Percentiles rank a stretch among this genome's conserved stretches.
These are phyloP conservation scores for Cossypha heuglini DNA, from an alignment of 2,797 vertebrate genomes.

Conservation along the genomic window DNA sequence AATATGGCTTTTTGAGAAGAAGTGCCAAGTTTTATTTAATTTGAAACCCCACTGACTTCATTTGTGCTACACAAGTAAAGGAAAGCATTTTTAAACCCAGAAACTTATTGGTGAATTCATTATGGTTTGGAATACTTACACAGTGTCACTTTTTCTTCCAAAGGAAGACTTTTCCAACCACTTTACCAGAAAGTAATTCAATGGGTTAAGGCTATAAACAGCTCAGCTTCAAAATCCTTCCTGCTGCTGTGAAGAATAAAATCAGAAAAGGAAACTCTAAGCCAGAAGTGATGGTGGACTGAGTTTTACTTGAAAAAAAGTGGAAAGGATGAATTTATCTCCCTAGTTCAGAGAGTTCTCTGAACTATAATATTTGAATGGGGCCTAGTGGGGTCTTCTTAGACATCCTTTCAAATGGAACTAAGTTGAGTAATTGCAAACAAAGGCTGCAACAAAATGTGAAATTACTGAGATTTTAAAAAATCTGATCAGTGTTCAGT, in stretches of 20 bases:
- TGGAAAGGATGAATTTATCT: not conserved
- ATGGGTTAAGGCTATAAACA: constrained; percentile 21
- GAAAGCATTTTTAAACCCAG: constrained; percentile 35
- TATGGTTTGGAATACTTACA: not conserved
- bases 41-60: constrained; percentile 52
- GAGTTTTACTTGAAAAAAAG: not conserved
- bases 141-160: constrained; percentile 5
- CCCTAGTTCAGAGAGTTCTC: not conserved
- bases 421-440: not conserved
- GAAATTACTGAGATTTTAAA: not conserved
- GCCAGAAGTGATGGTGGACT: not conserved
- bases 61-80: constrained; percentile 41
- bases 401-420: not conserved
- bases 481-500: accelerated
- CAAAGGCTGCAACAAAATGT: not conserved
- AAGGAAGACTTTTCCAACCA: not conserved
- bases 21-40: constrained; percentile 42
- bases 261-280: not conserved
- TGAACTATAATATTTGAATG: not conserved
- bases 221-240: not conserved
- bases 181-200: constrained; percentile 23
- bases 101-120: constrained; percentile 12
- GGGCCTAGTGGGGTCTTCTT: not conserved
- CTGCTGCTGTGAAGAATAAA: not conserved
- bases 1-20: constrained; percentile 47